Evolutionary conservation across 1,140 invertebrate species (phyloP), one percentile per base, ranked within the genome.

Genomic region (Drosophila sulfurigaster): DNA sequence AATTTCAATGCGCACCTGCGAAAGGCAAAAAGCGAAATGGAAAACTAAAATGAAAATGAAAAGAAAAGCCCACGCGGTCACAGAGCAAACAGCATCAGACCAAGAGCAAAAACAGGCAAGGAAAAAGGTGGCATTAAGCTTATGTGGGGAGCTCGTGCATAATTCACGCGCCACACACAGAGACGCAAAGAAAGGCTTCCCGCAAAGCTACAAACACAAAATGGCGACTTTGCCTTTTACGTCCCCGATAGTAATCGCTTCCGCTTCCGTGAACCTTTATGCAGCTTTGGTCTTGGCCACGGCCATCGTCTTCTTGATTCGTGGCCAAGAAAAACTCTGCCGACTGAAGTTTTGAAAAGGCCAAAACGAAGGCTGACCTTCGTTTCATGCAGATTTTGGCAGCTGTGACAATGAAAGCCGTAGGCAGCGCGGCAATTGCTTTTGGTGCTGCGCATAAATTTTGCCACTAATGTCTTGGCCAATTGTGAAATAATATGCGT

Each of bases 351-450:
- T 59, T 59, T 43, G 30, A 49, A 35, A 56, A 49, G 30, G 7
- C 15, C 49, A 46, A 25, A 25, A 60, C 3, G 35, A 20, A 66
- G 57, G 46, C 54, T 80, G 74, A 78, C 81, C 82, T 75, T 75
- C 65, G 62, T 86, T 74, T 60, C 52, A 81, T 81, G 62, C 65
- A 78, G 78, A 81, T 76, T 76, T 69, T 72, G 41, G 11, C 65
- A 65, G 38, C 57, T 56, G 49, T 49, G 41, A 54, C 70, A 70
- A 35, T 52, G 25, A 56, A 82, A 60, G 45, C 52, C 51, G 25
- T 16, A 38, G 32, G 20, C 35, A 35, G 6, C n/a, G 28, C 48
- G 16, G 11, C 49, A 60, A n/a, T 63, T 57, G 16, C 41, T 28
- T 11, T 57, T 69, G 32, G 32, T n/a, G 6, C 8, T n/a, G 25